Evolutionary conservation across 2,113 vertebrate genomes (phyloP), one percentile per base, ranked within the genome.

Genomic region (Corydoras sp.): DNA sequence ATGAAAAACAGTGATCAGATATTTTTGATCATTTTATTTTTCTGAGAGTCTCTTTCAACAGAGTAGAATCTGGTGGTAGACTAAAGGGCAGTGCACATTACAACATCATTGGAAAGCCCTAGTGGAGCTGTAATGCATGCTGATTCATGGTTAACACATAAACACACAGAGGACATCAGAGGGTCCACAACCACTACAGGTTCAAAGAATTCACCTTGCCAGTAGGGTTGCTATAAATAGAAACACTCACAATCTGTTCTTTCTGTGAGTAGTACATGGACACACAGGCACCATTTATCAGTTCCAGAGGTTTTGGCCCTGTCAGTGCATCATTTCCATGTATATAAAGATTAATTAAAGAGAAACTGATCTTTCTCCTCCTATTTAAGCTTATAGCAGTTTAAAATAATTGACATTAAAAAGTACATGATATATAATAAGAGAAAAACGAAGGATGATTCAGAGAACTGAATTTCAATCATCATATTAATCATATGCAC

Each of bases 251-350:
- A 29, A 67, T 10, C 31, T 61, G 69, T 51, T 65, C 35, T 71
- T 65, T 55, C 53, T 29, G 13, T 68, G 64, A 43, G 54, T 59
- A 72, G 35, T 24, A 43, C 48, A 54, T 60, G 53, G 24, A 50
- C 31, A 49, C 65, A 72, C 59, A 63, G 66, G 62, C 49, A 76
- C 69, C 51, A 43, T 43, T 43, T 43, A 43, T 43, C 35, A 8
- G 35, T 43, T 43, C 48, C 59, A 32, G 15, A 51, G 69, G 13
- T 14, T 43, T 14, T 9, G 30, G 58, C 13, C 18, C 54, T 43
- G 30, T 71, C 30, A 75, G 9, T 51, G 53, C 29, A 75, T 78
- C 48, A 78, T 81, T 81, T 78, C 69, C 73, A 78, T 80, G 65
- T 76, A 51, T 77, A 67, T 75, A 14, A 63, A 49, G 35, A 51